Base-by-base conservation (phyloP, 1,140 invertebrate species). In the Carcinoscorpius rotundicauda region DNA sequence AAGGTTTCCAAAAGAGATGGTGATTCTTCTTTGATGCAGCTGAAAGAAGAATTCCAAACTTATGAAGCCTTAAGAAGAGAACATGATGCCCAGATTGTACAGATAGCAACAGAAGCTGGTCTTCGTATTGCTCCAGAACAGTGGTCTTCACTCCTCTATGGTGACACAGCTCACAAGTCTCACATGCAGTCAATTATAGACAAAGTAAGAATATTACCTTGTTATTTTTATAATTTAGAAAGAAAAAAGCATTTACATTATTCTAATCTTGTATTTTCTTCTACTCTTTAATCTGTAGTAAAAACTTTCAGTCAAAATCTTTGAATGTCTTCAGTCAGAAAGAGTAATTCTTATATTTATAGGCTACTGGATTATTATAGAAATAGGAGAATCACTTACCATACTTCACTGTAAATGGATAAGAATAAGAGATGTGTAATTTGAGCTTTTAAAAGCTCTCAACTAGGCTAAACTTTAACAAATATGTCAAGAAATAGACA, bases 141-240 rank as follows among this genome's bases (percentile, higher is more conserved):
- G 75, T 99, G 96, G 97, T 96, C 93, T 5, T 91, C 93, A 6
- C 76, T 99, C 52, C 77, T 99, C 3, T 99, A 98, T 76, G 96
- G 96, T 3, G 96, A 99, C 75, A 87, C 87, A 0, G 82, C 84
- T 11, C 95, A 98, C 73, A 98, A 98, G 76, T 95, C 93, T 29
- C 93, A 98, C 74, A 98, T 99, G 95, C 95, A 99, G 78, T 96
- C 92, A 72, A 98, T 98, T 65, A 97, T 98, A 72, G 83, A 84
- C 72, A 81, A 81, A 69, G 77, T 83, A 68, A 29, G 29, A 29
- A 29, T 2, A 29, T 29, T 29, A 29, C 29, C 29, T 59, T 29
- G 50, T 63, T 58, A 6, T 61, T 65, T 55, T 62, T 65, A 53
- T 59, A 60, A 11, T 52, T 49, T 29, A 55, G 51, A 55, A 58